Evolutionary conservation across 2,113 vertebrate species (phyloP), one percentile per base, ranked within the genome.

Genomic region (Oriolus oriolus): DNA sequence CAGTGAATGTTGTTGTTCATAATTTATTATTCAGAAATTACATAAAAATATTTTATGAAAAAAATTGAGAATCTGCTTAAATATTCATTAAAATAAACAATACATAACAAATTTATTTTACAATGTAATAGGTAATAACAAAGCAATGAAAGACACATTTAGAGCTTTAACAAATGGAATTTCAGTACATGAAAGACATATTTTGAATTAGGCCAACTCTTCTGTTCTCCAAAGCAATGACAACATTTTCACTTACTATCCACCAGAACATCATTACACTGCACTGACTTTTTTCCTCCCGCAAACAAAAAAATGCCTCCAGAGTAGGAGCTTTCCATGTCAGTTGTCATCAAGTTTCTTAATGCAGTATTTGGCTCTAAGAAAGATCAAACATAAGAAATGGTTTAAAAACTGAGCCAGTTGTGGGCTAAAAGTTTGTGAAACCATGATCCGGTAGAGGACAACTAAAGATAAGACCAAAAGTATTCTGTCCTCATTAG

Each of bases 21-120:
- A 79, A 91, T 82, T 95, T 93, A 94, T 97, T 96, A 94, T 95
- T 96, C 96, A 97, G 92, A 97, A 97, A 96, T 96, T 96, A 96
- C n/a, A 10, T 93, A 84, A 96, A 94, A 96, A 94, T 96, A 96
- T 95, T 97, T 97, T 69, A 87, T 90, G 63, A 94, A 94, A 89
- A 95, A 97, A 96, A 41, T 71, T 81, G 57, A 93, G 60, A 54
- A 95, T 93, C 80, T 91, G 53, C 66, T 95, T 94, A 95, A 96
- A 94, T 96, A 95, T 93, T 95, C n/a, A 95, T 95, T 91, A 96
- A 94, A 92, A 96, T 92, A 96, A 97, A 97, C 94, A 98, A 84
- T 91, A 89, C 60, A 59, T 59, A 93, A 95, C 63, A 92, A 60
- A 90, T 91, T 79, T 94, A 87, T 70, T 80, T 93, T 94, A 91